phyloP scores from a whole-genome alignment of 2,113 vertebrate species.

The Pycnonotus jocosus region DNA sequence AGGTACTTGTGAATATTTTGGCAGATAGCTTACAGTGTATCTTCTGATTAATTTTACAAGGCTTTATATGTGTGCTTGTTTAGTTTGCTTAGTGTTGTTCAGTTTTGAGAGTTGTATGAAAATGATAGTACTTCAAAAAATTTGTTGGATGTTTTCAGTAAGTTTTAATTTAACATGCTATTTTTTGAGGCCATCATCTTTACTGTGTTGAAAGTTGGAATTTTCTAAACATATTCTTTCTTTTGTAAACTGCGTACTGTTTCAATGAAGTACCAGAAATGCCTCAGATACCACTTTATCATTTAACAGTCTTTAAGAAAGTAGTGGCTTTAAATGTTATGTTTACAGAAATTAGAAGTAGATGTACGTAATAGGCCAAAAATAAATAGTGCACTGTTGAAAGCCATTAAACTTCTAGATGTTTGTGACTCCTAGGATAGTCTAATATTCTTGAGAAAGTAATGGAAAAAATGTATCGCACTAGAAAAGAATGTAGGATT shows the following conservation, averaged over 20 bases:
- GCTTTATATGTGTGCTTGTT: rapidly evolving
- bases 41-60: background rate
- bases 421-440: background rate
- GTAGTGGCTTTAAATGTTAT: background rate
- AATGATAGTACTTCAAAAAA: background rate
- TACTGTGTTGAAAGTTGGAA: background rate
- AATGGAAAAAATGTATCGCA: background rate
- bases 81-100: background rate
- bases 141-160: background rate
- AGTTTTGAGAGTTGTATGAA: background rate
- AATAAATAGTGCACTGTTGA: background rate
- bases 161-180: background rate
- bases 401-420: background rate
- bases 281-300: background rate
- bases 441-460: background rate
- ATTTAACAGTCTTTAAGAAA: background rate
- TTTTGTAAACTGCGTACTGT: background rate
- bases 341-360: background rate
- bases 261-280: background rate
- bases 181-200: background rate
- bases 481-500: background rate
- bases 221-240: background rate
- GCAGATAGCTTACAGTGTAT: background rate
- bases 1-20: background rate
- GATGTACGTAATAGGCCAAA: background rate